Percentiles rank a stretch among this genome's conserved stretches.
Evolutionary conservation across 2,888 invertebrate species (phyloP).

Genomic region (Labia minor): DNA sequence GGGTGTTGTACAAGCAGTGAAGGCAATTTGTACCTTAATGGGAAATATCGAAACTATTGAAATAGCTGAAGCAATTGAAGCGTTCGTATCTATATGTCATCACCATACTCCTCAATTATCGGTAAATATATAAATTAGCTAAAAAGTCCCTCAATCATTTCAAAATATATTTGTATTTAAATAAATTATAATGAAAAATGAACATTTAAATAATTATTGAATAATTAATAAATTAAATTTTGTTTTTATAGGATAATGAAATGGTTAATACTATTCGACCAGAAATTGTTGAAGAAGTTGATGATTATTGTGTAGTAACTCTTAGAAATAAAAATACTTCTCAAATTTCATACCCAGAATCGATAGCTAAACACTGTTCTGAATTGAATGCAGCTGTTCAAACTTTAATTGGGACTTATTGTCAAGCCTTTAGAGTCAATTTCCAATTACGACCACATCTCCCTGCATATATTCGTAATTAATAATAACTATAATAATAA

Average conservation of each 20-base stretch:
- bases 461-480: not conserved
- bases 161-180: no score
- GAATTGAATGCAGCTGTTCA: slow-evolving; percentile 70
- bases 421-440: slow-evolving; percentile 71
- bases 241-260: slow-evolving; percentile 26
- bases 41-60: slow-evolving; percentile 83
- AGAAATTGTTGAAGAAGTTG: slow-evolving; percentile 55
- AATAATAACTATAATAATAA: not conserved
- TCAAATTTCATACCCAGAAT: slow-evolving; percentile 32
- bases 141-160: no score
- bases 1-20: slow-evolving; percentile 80
- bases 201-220: no score
- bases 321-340: slow-evolving; percentile 36
- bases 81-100: slow-evolving; percentile 49
- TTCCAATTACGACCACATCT: slow-evolving; percentile 43
- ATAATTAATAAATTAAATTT: no score
- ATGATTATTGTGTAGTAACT: slow-evolving; percentile 58
- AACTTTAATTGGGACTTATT: slow-evolving; percentile 73
- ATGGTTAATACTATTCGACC: slow-evolving; percentile 41
- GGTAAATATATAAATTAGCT: not conserved
- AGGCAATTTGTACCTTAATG: slow-evolving; percentile 80
- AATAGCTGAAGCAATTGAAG: slow-evolving; percentile 63
- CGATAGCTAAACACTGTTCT: slow-evolving; percentile 54
- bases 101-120: slow-evolving; percentile 36
- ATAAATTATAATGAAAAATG: no score